phyloP scores from a whole-genome alignment of 2,888 invertebrate species.

The Tipula vernalis region DNA sequence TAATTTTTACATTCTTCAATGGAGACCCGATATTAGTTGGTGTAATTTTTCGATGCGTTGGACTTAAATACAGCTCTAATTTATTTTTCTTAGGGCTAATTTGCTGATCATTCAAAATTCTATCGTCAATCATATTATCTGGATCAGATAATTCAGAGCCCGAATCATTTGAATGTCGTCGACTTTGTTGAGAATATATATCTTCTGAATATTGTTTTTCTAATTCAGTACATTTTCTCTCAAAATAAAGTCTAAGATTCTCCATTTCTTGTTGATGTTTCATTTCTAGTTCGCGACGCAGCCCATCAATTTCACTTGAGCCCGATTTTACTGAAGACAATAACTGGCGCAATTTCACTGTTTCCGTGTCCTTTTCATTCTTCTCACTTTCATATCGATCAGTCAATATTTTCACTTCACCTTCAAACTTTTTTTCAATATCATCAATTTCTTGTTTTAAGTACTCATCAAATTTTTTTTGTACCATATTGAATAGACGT shows the following conservation, averaged over 20 bases:
- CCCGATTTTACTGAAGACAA: slow-evolving; percentile 45
- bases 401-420: slow-evolving; percentile 26
- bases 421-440: slow-evolving; percentile 30
- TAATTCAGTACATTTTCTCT: slow-evolving; percentile 65
- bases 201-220: slow-evolving; percentile 67
- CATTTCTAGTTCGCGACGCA: slow-evolving; percentile 46
- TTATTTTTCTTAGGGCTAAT: slow-evolving; percentile 29
- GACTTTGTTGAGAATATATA: slow-evolving; percentile 51
- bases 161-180: slow-evolving; percentile 40
- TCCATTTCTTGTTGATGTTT: slow-evolving; percentile 67
- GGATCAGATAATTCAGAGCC: slow-evolving; percentile 30
- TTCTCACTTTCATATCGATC: slow-evolving; percentile 44
- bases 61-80: slow-evolving; percentile 31
- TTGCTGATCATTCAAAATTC: slow-evolving; percentile 21
- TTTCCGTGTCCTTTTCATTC: slow-evolving; percentile 41
- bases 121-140: slow-evolving; percentile 23
- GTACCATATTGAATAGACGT: slow-evolving; percentile 33
- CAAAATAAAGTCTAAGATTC: slow-evolving; percentile 65
- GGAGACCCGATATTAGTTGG: slow-evolving; percentile 20
- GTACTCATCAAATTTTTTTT: slow-evolving; percentile 44
- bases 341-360: slow-evolving; percentile 39
- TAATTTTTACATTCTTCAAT: background rate
- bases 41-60: slow-evolving; percentile 34
- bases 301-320: slow-evolving; percentile 41
- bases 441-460: slow-evolving; percentile 42